Percentiles rank a stretch among this genome's conserved stretches.
Conservation (phyloP, 1,140 invertebrate species). For the Drosophila punjabiensis region DNA sequence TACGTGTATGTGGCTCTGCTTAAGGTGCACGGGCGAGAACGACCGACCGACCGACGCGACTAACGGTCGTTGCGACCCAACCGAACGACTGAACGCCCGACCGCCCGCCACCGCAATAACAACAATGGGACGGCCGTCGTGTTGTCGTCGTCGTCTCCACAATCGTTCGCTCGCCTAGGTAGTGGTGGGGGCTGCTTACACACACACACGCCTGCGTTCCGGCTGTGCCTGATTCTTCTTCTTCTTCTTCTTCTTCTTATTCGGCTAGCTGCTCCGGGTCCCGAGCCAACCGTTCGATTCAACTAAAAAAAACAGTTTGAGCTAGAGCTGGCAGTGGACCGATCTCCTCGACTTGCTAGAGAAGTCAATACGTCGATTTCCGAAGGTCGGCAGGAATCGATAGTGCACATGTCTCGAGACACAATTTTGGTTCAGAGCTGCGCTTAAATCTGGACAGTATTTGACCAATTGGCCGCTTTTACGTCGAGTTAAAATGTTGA, state of each 20-base stretch:
- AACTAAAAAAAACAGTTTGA: slow-evolving; percentile 18
- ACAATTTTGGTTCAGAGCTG: not conserved
- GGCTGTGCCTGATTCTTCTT: slow-evolving; percentile 13
- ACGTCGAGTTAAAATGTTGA: too few species aligned
- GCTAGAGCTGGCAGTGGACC: not conserved
- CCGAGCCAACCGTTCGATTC: slow-evolving; percentile 13
- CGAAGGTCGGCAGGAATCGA: not conserved
- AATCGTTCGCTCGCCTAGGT: slow-evolving; percentile 19
- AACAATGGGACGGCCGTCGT: slow-evolving; percentile 20
- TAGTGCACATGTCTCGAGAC: too few species aligned
- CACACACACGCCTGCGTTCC: slow-evolving; percentile 31
- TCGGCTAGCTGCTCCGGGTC: not conserved
- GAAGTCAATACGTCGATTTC: not conserved
- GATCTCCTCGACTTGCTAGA: not conserved
- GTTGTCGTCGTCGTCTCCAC: slow-evolving; percentile 53
- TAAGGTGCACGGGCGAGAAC: slow-evolving; percentile 50
- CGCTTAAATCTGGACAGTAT: not conserved
- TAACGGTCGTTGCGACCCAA: slow-evolving; percentile 1
- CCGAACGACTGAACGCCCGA: slow-evolving; percentile 13
- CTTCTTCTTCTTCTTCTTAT: not conserved
- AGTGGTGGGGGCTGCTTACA: slow-evolving; percentile 33
- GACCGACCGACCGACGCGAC: slow-evolving; percentile 29
- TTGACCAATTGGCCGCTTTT: not conserved
- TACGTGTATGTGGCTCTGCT: slow-evolving; percentile 51
- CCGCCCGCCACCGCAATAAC: slow-evolving; percentile 14